These are phyloP conservation scores for Pempheris klunzingeri DNA, from an alignment of 2,797 vertebrate species.

Conservation along the genomic window DNA sequence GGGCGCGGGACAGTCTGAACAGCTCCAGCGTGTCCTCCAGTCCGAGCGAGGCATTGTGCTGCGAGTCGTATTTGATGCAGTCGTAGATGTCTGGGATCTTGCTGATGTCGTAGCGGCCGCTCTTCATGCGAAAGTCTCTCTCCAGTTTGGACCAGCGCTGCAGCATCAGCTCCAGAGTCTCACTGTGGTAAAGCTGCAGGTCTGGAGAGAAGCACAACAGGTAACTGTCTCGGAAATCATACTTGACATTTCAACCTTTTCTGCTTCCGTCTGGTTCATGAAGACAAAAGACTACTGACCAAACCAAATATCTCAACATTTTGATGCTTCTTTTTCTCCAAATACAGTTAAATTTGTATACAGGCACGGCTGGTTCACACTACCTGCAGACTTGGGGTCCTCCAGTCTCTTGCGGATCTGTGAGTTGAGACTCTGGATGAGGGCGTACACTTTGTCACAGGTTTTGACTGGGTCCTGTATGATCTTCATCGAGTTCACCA, in stretches of 20 bases:
- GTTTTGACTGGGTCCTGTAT: constrained; percentile 93
- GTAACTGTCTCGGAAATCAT: not conserved
- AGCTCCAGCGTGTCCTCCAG: constrained; percentile 94
- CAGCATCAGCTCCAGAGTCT: constrained; percentile 95
- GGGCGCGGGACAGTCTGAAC: constrained; percentile 91
- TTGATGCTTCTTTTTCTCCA: not conserved
- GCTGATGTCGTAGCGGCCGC: constrained; percentile 96
- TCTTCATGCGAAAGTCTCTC: constrained; percentile 95
- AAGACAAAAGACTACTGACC: not conserved
- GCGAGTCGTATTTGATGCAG: constrained; percentile 96
- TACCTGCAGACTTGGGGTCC: constrained; percentile 95
- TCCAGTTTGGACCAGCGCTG: constrained; percentile 98
- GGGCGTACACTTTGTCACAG: constrained; percentile 91
- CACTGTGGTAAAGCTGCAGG: constrained; percentile 96
- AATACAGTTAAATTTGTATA: not conserved
- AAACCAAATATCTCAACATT: not conserved
- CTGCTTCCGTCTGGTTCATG: not conserved
- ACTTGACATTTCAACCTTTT: not conserved
- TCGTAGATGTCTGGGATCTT: constrained; percentile 98
- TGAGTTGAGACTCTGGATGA: constrained; percentile 95
- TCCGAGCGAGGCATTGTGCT: constrained; percentile 91
- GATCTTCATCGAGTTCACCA: constrained; percentile 93
- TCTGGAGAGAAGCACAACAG: constrained; percentile 79
- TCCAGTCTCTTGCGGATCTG: constrained; percentile 93
- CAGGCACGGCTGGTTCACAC: fast-evolving